Conservation (phyloP, 2,888 invertebrate genomes). For the Drosophila bunnanda region DNA sequence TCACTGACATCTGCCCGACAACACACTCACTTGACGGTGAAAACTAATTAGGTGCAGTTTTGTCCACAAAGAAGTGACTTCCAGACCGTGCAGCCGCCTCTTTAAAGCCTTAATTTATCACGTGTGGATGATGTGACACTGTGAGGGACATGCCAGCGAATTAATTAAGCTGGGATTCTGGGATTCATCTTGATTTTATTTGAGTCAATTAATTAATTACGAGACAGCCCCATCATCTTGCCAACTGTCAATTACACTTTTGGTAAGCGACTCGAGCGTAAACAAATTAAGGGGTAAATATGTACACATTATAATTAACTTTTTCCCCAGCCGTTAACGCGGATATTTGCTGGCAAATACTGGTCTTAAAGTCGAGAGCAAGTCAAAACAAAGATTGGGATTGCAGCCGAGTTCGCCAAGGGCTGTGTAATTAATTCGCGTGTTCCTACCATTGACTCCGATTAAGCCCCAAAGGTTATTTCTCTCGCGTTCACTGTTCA, state of each 20-base stretch:
- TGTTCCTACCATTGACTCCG: neutral
- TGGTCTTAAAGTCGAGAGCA: conserved; percentile 3
- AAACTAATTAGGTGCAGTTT: conserved; percentile 18
- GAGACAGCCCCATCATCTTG: conserved; percentile 1
- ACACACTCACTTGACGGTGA: neutral
- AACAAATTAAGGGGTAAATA: conserved; percentile 28
- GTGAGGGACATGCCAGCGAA: neutral
- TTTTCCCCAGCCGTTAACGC: neutral
- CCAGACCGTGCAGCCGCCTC: neutral
- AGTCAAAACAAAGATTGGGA: neutral
- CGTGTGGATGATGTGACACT: conserved; percentile 6
- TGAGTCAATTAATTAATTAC: conserved; percentile 19
- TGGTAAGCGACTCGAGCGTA: conserved; percentile 6
- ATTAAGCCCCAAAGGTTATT: neutral
- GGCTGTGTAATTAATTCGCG: conserved; percentile 3
- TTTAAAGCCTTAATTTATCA: conserved; percentile 3
- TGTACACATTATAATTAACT: conserved; percentile 24
- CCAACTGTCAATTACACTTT: conserved; percentile 31
- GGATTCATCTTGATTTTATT: conserved; percentile 4
- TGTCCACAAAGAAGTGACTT: neutral
- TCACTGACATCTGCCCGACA: conserved; percentile 15
- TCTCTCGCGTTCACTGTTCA: neutral
- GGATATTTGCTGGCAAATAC: neutral
- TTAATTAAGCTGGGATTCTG: neutral
- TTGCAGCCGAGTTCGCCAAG: neutral